Evolutionary conservation across 2,797 vertebrate species (phyloP).

Genomic region (Macropus fuliginosus): DNA sequence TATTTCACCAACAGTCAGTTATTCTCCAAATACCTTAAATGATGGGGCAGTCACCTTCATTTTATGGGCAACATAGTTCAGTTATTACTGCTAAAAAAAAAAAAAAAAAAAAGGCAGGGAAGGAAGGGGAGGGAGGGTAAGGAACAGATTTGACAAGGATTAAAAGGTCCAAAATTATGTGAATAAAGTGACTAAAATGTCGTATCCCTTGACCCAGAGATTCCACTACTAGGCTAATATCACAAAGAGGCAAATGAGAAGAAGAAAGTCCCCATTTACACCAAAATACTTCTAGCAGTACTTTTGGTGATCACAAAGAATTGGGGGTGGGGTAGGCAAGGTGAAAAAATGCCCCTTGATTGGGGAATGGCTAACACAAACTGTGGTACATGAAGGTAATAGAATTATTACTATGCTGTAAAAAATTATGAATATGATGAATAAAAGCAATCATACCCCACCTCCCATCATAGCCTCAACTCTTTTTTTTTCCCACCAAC

Average conservation of each 20-base stretch:
- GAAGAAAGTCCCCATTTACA: neutral
- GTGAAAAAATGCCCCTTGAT: no score
- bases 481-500: neutral
- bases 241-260: neutral
- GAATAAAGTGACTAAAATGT: neutral
- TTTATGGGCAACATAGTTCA: neutral
- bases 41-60: neutral
- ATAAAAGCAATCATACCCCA: neutral
- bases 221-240: neutral
- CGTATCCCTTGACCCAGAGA: neutral
- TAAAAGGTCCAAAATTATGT: neutral
- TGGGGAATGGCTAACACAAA: no score
- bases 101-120: neutral
- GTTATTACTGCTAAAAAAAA: neutral
- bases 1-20: neutral
- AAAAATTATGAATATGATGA: neutral
- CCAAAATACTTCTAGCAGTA: neutral
- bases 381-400: no score
- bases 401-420: neutral
- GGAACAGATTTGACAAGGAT: neutral
- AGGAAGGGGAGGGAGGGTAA: neutral
- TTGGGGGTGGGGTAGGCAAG: no score
- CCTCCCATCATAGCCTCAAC: neutral
- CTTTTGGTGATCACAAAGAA: neutral
- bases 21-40: neutral